A percentile compares a stretch with the other conserved stretches of the same genome.
Conservation (phyloP, 2,888 invertebrate species). For the Xanthia icteritia region DNA sequence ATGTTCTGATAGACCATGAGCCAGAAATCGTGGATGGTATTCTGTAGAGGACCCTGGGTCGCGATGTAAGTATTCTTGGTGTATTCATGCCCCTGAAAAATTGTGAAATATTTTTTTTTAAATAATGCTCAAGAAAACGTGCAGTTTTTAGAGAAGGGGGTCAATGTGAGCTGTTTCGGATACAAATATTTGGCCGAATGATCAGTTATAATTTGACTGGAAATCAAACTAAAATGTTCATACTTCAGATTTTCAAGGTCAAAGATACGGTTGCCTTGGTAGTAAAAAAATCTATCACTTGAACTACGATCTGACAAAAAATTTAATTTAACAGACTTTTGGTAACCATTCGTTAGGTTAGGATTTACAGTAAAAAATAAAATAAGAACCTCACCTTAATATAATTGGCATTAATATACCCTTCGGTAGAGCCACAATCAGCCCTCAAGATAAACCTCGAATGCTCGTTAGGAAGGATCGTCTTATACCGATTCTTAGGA, state of each 20-base stretch:
- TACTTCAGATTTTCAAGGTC: neutral
- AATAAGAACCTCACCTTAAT: conserved; percentile 92
- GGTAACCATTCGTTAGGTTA: too few species aligned
- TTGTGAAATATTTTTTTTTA: too few species aligned
- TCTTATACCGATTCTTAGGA: conserved; percentile 96
- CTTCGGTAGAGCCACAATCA: conserved; percentile 90
- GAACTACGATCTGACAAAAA: neutral
- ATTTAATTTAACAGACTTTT: neutral
- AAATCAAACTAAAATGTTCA: neutral
- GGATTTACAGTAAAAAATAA: neutral
- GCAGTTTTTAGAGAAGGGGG: neutral
- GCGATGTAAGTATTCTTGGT: conserved; percentile 96
- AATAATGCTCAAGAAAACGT: neutral
- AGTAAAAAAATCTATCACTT: neutral
- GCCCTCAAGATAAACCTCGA: conserved; percentile 94
- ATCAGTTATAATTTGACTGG: neutral
- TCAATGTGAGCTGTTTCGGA: neutral
- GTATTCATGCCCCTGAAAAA: conserved; percentile 95
- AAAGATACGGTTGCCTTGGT: neutral
- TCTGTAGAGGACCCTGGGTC: conserved; percentile 97
- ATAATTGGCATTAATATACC: conserved; percentile 98
- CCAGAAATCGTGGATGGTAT: conserved; percentile 98
- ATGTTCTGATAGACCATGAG: conserved; percentile 93
- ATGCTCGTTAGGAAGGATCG: conserved; percentile 97
- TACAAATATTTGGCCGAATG: neutral